A percentile compares a stretch with the other conserved stretches of the same genome.
These are phyloP conservation scores for Himalopsyche japonica DNA, from an alignment of 2,888 invertebrate genomes.

Conservation along the genomic window DNA sequence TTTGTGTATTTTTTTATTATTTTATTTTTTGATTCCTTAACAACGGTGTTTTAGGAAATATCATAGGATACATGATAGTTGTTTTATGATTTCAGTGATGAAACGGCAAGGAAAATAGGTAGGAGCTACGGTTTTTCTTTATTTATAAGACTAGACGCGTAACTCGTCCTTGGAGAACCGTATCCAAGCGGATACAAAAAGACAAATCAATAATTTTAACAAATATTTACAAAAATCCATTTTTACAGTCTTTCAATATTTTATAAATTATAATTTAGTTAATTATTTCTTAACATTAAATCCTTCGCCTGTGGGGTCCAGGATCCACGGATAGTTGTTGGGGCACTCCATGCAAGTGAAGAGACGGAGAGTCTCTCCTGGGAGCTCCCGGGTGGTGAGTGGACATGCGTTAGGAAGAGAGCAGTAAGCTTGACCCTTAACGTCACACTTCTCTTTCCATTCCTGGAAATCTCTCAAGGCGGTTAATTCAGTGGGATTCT, in stretches of 20 bases:
- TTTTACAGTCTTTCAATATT: constrained; percentile 39
- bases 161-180: neutral
- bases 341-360: constrained; percentile 97
- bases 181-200: neutral
- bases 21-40: constrained; percentile 35
- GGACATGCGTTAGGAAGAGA: constrained; percentile 91
- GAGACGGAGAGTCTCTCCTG: constrained; percentile 87
- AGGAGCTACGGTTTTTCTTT: constrained; percentile 21
- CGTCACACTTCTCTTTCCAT: constrained; percentile 95
- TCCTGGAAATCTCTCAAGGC: constrained; percentile 88
- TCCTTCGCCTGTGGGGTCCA: constrained; percentile 93
- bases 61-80: constrained; percentile 11
- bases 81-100: neutral
- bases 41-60: constrained; percentile 15
- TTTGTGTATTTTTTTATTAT: constrained; percentile 28
- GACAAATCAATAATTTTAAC: constrained; percentile 15
- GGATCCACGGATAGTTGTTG: constrained; percentile 92
- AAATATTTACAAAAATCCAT: constrained; percentile 39
- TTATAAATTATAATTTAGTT: constrained; percentile 36
- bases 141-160: constrained; percentile 26
- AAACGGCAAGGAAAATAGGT: constrained; percentile 15
- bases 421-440: constrained; percentile 91
- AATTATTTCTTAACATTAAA: constrained; percentile 79
- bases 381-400: constrained; percentile 84
- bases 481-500: constrained; percentile 86